Conservation (phyloP, 2,888 invertebrate species). For the Cynaeus angustus region DNA sequence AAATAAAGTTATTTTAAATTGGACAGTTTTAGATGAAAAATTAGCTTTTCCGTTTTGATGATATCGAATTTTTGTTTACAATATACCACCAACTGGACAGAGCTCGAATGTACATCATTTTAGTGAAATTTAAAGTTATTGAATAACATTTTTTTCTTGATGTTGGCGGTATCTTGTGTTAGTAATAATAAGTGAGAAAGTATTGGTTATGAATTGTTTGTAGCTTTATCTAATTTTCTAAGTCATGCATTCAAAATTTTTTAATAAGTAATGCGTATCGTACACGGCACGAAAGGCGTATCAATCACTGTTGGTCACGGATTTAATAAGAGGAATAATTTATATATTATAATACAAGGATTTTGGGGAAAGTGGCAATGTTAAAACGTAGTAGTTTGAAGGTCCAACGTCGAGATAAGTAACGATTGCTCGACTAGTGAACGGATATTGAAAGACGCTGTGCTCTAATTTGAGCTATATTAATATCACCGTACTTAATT, state of each 20-base stretch:
- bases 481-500: slow-evolving; percentile 66
- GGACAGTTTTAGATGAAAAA: not conserved
- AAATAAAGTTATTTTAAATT: too few species aligned
- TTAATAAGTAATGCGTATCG: slow-evolving; percentile 54
- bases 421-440: slow-evolving; percentile 60
- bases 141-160: not conserved
- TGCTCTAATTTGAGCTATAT: slow-evolving; percentile 66
- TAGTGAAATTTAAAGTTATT: not conserved
- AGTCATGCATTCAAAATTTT: slow-evolving; percentile 56
- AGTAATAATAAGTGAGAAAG: slow-evolving; percentile 13
- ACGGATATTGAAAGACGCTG: slow-evolving; percentile 67
- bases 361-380: slow-evolving; percentile 55
- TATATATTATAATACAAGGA: slow-evolving; percentile 55
- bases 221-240: slow-evolving; percentile 51
- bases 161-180: slow-evolving; percentile 29
- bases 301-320: slow-evolving; percentile 62
- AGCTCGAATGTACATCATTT: not conserved
- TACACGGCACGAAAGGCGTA: slow-evolving; percentile 61
- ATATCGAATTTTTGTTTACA: not conserved
- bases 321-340: slow-evolving; percentile 55
- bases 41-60: slow-evolving; percentile 9
- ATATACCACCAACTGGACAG: slow-evolving; percentile 21
- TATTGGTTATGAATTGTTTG: slow-evolving; percentile 21
- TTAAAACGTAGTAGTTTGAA: slow-evolving; percentile 56
- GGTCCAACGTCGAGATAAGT: slow-evolving; percentile 54